Conservation (phyloP, 2,113 vertebrate species). For the Bathybates hornii region DNA sequence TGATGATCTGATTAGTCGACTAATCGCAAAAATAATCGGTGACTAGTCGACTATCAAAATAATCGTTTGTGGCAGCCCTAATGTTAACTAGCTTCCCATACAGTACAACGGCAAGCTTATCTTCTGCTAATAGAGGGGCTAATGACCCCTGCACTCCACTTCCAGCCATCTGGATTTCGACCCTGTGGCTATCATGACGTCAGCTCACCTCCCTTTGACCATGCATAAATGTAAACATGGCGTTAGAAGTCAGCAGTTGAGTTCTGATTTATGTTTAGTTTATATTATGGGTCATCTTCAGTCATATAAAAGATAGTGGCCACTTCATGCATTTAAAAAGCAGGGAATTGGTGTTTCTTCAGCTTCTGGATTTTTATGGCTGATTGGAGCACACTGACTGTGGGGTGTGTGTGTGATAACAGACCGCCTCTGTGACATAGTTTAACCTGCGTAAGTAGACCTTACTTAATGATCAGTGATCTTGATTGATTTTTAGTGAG, state of each 20-base stretch:
- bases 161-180: conserved; percentile 34
- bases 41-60: too few species aligned
- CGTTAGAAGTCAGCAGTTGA: background rate
- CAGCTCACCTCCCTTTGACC: background rate
- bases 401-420: background rate
- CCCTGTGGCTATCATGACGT: conserved; percentile 3
- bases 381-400: background rate
- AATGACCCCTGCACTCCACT: background rate
- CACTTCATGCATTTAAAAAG: background rate
- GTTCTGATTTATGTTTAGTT: background rate
- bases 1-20: too few species aligned
- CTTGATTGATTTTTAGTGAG: background rate
- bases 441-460: background rate
- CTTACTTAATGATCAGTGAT: background rate
- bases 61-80: too few species aligned
- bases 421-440: background rate
- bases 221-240: background rate
- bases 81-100: background rate
- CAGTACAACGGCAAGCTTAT: background rate
- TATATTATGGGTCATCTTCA: background rate
- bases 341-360: background rate
- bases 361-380: background rate
- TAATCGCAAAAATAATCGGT: too few species aligned
- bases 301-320: background rate
- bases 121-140: background rate